These are phyloP conservation scores for Drosophila funebris DNA, from an alignment of 1,140 invertebrate genomes.

Conservation along the genomic window DNA sequence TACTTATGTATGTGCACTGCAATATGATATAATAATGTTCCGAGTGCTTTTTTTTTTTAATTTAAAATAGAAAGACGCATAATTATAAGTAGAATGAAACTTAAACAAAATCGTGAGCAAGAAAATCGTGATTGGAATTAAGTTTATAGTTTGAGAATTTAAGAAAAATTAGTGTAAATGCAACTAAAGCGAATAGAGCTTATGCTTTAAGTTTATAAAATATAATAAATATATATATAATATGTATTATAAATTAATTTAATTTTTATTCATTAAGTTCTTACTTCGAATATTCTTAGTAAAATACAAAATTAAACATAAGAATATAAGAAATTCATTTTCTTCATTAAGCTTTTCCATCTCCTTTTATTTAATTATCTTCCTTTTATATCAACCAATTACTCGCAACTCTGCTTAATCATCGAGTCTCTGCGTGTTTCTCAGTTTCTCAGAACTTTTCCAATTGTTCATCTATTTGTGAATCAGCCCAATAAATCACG, in stretches of 20 bases:
- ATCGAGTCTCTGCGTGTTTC: not conserved
- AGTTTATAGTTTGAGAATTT: not conserved
- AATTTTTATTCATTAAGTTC: no score
- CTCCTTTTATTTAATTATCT: no score
- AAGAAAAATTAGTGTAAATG: not conserved
- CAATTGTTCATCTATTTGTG: not conserved
- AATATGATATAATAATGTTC: not conserved
- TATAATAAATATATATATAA: no score
- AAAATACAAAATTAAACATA: no score
- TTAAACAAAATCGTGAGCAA: not conserved
- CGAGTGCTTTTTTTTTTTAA: no score
- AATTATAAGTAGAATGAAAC: not conserved
- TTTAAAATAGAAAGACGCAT: not conserved
- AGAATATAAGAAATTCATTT: no score
- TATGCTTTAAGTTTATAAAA: no score
- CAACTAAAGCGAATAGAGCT: no score
- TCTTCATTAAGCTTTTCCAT: no score
- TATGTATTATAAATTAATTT: no score
- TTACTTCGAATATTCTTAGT: no score
- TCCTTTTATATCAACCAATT: not conserved
- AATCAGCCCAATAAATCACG: not conserved
- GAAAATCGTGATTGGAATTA: not conserved
- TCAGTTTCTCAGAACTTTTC: not conserved
- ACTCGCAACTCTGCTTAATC: not conserved
- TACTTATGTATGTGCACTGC: not conserved